Conservation (phyloP, 2,797 vertebrate species). For the Squalus acanthias region DNA sequence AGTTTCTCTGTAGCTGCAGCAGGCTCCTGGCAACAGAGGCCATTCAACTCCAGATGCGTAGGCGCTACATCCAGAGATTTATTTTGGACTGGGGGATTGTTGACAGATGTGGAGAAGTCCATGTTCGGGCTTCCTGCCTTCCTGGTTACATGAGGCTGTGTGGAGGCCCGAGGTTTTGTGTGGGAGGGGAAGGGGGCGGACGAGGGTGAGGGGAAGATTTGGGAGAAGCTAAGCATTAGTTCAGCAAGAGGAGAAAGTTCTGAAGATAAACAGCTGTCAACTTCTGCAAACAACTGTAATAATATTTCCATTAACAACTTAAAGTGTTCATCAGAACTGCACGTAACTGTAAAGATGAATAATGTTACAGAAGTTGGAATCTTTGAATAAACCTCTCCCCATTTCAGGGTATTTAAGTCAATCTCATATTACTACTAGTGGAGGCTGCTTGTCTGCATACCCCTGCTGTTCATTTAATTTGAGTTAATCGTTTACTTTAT, state of each 20-base stretch:
- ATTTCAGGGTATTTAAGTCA: neutral
- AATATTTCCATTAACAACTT: neutral
- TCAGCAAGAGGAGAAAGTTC: neutral
- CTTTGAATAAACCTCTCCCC: neutral
- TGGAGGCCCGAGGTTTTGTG: neutral
- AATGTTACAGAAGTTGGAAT: neutral
- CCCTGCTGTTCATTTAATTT: neutral
- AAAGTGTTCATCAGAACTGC: neutral
- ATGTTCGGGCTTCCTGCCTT: neutral
- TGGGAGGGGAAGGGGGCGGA: neutral
- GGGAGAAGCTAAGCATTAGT: too few relatives aligned
- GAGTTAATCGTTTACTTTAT: neutral
- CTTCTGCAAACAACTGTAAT: neutral
- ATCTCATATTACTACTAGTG: neutral
- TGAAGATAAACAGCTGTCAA: neutral
- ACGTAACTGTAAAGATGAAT: neutral
- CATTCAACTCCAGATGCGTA: neutral
- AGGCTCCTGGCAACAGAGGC: neutral
- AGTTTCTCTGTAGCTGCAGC: neutral
- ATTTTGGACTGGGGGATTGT: neutral
- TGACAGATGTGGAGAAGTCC: neutral
- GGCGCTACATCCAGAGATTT: neutral
- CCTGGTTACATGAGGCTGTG: neutral
- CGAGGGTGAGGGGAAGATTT: neutral
- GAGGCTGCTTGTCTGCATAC: neutral